A percentile compares a stretch with the other conserved stretches of the same genome.
phyloP scores from a whole-genome alignment of 37 sponge, comb jelly and placozoan species.

The Mnemiopsis leidyi region DNA sequence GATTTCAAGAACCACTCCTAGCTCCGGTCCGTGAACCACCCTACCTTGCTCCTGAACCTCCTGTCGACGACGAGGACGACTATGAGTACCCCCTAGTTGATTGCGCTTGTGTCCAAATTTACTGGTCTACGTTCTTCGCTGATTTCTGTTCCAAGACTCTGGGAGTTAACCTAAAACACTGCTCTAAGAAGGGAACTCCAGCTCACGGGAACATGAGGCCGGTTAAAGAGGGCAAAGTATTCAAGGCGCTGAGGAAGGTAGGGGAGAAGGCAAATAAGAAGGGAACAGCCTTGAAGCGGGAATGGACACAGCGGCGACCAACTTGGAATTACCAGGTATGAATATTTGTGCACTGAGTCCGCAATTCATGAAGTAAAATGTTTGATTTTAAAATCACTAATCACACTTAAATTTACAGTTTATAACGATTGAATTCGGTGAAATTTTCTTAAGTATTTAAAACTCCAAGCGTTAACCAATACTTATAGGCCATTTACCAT shows the following conservation, averaged over 20 bases:
- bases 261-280: not conserved
- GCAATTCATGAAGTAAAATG: too few relatives aligned
- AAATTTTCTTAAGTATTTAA: too few relatives aligned
- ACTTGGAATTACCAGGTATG: not conserved
- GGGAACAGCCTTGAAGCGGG: not conserved
- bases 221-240: not conserved
- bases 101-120: not conserved
- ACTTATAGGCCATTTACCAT: too few relatives aligned
- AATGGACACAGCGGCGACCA: not conserved
- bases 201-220: not conserved
- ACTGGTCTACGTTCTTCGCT: not conserved
- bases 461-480: too few relatives aligned
- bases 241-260: not conserved
- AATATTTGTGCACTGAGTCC: too few relatives aligned
- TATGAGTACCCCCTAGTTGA: not conserved
- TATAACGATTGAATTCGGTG: too few relatives aligned
- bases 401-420: too few relatives aligned
- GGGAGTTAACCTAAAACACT: not conserved
- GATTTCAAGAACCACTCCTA: not conserved
- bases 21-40: not conserved
- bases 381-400: too few relatives aligned
- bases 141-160: conserved; percentile 4
- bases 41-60: not conserved
- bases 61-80: not conserved
- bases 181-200: conserved; percentile 18